phyloP scores from a whole-genome alignment of 2,888 invertebrate species.

The Sepioteuthis lessoniana region DNA sequence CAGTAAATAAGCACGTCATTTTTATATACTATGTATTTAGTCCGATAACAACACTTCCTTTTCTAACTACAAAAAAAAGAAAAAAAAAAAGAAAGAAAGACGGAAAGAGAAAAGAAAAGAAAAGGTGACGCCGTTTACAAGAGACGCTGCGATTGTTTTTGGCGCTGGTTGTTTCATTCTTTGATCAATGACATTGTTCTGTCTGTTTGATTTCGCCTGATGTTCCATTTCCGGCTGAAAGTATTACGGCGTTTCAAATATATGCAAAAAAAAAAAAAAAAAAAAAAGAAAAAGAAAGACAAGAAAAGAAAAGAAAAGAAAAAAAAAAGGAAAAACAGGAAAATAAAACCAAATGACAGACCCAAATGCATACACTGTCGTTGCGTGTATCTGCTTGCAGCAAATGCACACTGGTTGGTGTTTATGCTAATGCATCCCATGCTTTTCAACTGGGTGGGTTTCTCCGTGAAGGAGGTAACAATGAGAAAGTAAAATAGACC shows the following conservation, averaged over 20 bases:
- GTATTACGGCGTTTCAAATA: background rate
- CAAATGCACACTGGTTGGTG: background rate
- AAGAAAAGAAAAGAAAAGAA: too few species aligned
- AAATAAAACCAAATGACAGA: background rate
- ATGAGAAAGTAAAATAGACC: background rate
- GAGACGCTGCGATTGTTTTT: background rate
- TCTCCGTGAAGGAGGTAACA: conserved; percentile 10
- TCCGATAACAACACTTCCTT: too few species aligned
- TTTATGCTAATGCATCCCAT: background rate
- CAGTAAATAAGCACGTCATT: background rate
- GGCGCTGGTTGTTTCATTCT: background rate
- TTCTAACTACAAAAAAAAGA: too few species aligned
- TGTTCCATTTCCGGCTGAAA: background rate
- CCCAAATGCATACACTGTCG: background rate
- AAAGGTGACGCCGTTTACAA: too few species aligned
- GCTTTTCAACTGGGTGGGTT: background rate
- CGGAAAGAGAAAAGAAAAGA: too few species aligned
- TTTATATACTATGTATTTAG: too few species aligned
- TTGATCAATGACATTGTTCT: background rate
- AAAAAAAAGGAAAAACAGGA: too few species aligned
- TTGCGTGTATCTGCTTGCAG: background rate
- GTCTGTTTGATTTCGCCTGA: background rate
- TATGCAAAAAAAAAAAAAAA: background rate
- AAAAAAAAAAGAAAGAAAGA: too few species aligned
- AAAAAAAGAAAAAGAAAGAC: background rate